These are phyloP conservation scores for Channa maculata DNA, from an alignment of 2,113 vertebrate genomes.

Conservation along the genomic window DNA sequence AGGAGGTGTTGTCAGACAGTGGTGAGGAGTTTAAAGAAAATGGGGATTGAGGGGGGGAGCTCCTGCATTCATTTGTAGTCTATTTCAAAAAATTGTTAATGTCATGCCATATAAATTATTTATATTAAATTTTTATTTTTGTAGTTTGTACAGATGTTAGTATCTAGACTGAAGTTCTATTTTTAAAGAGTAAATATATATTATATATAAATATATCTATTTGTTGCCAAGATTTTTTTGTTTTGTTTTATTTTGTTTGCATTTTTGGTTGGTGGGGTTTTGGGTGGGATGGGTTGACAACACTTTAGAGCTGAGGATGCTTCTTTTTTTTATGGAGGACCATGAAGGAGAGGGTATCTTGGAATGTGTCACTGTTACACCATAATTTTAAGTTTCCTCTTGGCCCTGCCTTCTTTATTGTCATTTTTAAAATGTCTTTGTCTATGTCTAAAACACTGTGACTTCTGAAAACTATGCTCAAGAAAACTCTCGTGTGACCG, in stretches of 20 bases:
- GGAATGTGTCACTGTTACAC: constrained; percentile 71
- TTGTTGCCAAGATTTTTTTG: constrained; percentile 80
- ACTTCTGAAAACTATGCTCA: constrained; percentile 86
- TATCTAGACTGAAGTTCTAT: constrained; percentile 92
- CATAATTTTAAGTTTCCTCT: constrained; percentile 69
- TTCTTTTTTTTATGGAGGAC: constrained; percentile 63
- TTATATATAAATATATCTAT: constrained; percentile 92
- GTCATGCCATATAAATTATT: constrained; percentile 94
- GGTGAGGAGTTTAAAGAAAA: constrained; percentile 47
- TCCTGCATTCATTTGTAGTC: constrained; percentile 84
- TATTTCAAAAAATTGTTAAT: constrained; percentile 85
- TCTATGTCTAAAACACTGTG: constrained; percentile 88
- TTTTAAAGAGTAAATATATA: constrained; percentile 97
- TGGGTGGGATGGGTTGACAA: constrained; percentile 58
- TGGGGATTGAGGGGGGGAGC: constrained; percentile 25
- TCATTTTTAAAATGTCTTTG: constrained; percentile 75
- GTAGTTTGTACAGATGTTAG: constrained; percentile 94
- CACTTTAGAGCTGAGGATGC: constrained; percentile 69
- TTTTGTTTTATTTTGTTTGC: constrained; percentile 71
- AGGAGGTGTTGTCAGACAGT: constrained; percentile 54
- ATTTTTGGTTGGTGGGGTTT: constrained; percentile 44
- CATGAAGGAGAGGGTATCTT: constrained; percentile 81
- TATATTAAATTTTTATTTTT: constrained; percentile 97
- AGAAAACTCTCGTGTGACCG: constrained; percentile 82
- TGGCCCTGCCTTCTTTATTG: constrained; percentile 73